Base-by-base conservation (phyloP, 2,113 vertebrate genomes). In the Daubentonia madagascariensis region DNA sequence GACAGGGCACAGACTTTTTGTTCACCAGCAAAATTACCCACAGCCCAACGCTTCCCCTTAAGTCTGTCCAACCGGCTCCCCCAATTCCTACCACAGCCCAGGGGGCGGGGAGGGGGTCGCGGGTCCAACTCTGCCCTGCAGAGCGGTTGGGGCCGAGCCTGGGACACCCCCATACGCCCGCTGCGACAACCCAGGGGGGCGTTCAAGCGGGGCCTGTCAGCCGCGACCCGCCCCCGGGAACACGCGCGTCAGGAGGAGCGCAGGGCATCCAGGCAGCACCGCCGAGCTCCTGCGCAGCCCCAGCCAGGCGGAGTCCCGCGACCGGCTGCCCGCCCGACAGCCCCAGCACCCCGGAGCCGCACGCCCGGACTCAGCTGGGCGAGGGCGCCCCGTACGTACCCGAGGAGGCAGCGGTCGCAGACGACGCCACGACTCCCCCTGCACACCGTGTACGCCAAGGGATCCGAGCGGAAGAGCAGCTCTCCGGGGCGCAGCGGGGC, bases 381-480 rank as follows among this genome's bases (percentile, higher is more conserved):
- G 65, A 79, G 22, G 30, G 57, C 68, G 73, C n/a, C 0, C 32
- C 25, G 22, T 4, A 96, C 5, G 13, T 98, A 99, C 99, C 99
- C 99, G 88, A 98, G 98, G n/a, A 99, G 98, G 98, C 99, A 99
- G 94, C 87, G 95, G 50, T 99, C 99, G 85, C 99, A 99, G 11
- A 99, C 98, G 0, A 97, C 72, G 87, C 98, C 98, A 6, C 98
- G 87, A 59, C 98, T 97, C 81, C 98, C 98, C 79, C 97, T 98
- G 96, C 97, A 98, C 75, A 99, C 98, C 3, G 99, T 98, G 97
- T 98, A 99, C 2, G 99, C 99, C 98, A 99, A 98, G 11, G 99
- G 99, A 32, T 98, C 96, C 1, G 98, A 97, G 1, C 98, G 98
- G 92, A 98, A 98, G 3, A 99, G 97, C 96, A 99, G 98, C 89